A percentile compares a stretch with the other conserved stretches of the same genome.
phyloP scores from a whole-genome alignment of 2,888 invertebrate genomes.

The Matsumyia berberina region DNA sequence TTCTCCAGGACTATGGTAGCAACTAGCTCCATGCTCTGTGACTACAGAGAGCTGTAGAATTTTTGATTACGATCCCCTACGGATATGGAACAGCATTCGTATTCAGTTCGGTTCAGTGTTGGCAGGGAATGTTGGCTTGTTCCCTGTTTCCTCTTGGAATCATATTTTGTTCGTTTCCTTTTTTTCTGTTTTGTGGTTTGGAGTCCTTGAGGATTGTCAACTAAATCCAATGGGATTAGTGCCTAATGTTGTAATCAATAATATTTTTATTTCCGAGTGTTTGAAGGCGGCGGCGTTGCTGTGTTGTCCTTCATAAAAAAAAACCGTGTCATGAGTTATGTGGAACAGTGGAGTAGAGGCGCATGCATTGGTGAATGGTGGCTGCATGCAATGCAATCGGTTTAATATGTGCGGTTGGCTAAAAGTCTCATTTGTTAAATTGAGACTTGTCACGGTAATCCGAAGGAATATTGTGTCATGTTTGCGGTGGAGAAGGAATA shows the following conservation, averaged over 20 bases:
- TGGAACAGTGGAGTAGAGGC: conserved; percentile 2
- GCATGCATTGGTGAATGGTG: conserved; percentile 17
- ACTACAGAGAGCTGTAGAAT: conserved; percentile 60
- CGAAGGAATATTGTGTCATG: conserved; percentile 30
- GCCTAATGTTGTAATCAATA: conserved; percentile 71
- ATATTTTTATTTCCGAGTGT: conserved; percentile 64
- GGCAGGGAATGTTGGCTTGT: conserved; percentile 2
- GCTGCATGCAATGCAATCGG: conserved; percentile 65
- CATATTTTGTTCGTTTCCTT: conserved; percentile 9
- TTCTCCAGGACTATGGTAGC: background rate
- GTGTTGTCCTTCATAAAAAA: conserved; percentile 51
- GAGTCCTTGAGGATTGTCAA: conserved; percentile 64
- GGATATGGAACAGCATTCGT: conserved; percentile 58
- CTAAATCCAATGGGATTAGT: conserved; percentile 55
- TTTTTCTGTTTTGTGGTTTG: conserved; percentile 2
- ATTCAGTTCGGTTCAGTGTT: conserved; percentile 17
- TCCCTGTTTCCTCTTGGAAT: background rate
- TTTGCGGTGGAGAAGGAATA: background rate
- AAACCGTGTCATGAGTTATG: conserved; percentile 54
- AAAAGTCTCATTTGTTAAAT: conserved; percentile 64
- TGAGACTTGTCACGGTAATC: conserved; percentile 71
- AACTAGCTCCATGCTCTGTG: conserved; percentile 35
- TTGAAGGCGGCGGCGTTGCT: conserved; percentile 2
- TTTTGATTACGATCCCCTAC: conserved; percentile 68
- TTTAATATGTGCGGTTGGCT: background rate